Evolutionary conservation across 2,888 invertebrate genomes (phyloP).

Genomic region (Cabera pusaria): DNA sequence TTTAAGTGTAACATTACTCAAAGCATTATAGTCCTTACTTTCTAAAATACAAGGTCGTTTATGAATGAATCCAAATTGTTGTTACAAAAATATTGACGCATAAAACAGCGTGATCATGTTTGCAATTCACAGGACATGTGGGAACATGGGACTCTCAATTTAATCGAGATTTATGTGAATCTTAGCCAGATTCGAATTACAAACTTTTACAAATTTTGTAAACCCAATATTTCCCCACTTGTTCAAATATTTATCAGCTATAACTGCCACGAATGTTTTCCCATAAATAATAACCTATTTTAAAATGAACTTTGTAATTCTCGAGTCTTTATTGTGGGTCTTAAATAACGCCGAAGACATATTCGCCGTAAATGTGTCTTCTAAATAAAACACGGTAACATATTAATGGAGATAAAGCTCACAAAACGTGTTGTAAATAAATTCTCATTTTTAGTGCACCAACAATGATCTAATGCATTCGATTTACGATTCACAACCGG

Average conservation of each 20-base stretch:
- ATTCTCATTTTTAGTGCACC: conserved; percentile 36
- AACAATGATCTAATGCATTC: conserved; percentile 39
- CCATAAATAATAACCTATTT: conserved; percentile 32
- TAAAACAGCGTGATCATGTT: conserved; percentile 57
- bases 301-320: conserved; percentile 28
- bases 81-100: conserved; percentile 37
- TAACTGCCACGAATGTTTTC: conserved; percentile 30
- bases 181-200: conserved; percentile 31
- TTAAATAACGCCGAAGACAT: conserved; percentile 34
- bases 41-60: not conserved
- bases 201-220: conserved; percentile 22
- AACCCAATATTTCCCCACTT: conserved; percentile 19
- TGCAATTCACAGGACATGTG: conserved; percentile 64
- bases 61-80: conserved; percentile 13
- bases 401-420: conserved; percentile 37
- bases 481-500: conserved; percentile 50
- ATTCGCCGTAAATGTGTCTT: conserved; percentile 33
- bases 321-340: conserved; percentile 28
- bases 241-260: conserved; percentile 25
- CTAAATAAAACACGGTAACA: conserved; percentile 35
- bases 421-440: conserved; percentile 34
- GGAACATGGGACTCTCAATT: conserved; percentile 60
- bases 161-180: conserved; percentile 47
- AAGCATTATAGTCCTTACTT: conserved; percentile 20
- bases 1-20: conserved; percentile 3